These are phyloP conservation scores for Coryphaenoides rupestris DNA, from an alignment of 2,113 vertebrate species.

Conservation along the genomic window DNA sequence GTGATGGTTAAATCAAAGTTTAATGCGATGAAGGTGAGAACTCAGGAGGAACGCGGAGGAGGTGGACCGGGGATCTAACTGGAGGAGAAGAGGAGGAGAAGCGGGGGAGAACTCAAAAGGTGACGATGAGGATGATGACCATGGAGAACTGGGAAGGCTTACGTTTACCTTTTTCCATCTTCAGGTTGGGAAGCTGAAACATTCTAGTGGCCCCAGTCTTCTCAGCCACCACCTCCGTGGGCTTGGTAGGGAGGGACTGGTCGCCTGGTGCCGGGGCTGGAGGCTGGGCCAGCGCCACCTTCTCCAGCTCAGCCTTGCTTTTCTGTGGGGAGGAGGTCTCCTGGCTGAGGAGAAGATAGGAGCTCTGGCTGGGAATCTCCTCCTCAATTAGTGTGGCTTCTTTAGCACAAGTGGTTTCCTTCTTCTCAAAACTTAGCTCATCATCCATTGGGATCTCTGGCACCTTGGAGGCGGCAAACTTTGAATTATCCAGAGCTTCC, in stretches of 20 bases:
- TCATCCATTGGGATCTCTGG: conserved; percentile 63
- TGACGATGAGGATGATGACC: conserved; percentile 33
- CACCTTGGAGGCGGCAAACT: conserved; percentile 56
- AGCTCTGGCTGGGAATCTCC: conserved; percentile 46
- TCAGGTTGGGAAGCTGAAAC: conserved; percentile 60
- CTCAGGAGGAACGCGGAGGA: conserved; percentile 9
- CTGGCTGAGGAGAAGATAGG: conserved; percentile 63
- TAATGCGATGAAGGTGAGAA: conserved; percentile 16
- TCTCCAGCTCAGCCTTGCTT: conserved; percentile 67
- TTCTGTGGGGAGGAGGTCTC: conserved; percentile 51
- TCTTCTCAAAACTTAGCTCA: conserved; percentile 49
- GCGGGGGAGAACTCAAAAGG: conserved; percentile 12
- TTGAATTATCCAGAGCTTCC: conserved; percentile 70
- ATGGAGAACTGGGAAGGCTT: conserved; percentile 30
- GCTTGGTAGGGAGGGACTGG: conserved; percentile 39
- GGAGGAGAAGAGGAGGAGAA: conserved; percentile 13
- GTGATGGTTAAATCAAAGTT: conserved; percentile 45
- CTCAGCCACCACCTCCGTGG: conserved; percentile 33
- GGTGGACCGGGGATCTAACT: conserved; percentile 11
- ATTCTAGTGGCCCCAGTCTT: conserved; percentile 44
- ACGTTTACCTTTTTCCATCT: conserved; percentile 69
- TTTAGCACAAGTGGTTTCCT: conserved; percentile 20
- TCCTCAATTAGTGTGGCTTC: conserved; percentile 2
- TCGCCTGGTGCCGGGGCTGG: conserved; percentile 23
- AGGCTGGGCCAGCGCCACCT: conserved; percentile 46